These are phyloP conservation scores for Ormyrus labotus DNA, from an alignment of 2,888 invertebrate species.

Conservation along the genomic window DNA sequence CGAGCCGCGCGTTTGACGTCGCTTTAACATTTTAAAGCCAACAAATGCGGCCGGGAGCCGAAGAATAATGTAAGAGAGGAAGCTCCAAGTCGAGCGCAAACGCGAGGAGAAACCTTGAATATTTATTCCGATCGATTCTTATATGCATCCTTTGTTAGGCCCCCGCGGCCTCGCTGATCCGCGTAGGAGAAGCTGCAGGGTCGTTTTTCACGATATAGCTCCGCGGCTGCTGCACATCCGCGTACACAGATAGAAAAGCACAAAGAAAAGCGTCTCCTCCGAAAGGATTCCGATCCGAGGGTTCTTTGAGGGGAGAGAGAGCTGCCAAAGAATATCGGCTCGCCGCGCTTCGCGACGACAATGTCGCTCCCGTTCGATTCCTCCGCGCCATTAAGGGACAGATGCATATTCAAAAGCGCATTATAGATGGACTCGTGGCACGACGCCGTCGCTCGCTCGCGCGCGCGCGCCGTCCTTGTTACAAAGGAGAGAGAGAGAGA, in stretches of 20 bases:
- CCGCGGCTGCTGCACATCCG: background rate
- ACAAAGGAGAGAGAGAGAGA: slow-evolving; percentile 17
- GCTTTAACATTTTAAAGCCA: too few relatives aligned
- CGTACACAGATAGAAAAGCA: background rate
- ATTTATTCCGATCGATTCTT: slow-evolving; percentile 54
- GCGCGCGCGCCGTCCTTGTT: background rate
- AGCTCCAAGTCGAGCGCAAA: background rate
- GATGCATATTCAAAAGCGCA: slow-evolving; percentile 58
- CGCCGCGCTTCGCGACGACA: slow-evolving; percentile 14
- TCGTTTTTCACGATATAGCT: slow-evolving; percentile 25
- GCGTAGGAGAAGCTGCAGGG: slow-evolving; percentile 2
- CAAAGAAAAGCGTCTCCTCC: slow-evolving; percentile 42
- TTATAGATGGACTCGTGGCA: slow-evolving; percentile 50
- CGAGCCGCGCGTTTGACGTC: too few relatives aligned
- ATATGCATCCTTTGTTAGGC: slow-evolving; percentile 35
- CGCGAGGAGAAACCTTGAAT: slow-evolving; percentile 44
- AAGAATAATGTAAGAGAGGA: background rate
- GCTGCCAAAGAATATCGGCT: background rate
- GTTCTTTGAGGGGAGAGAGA: slow-evolving; percentile 9
- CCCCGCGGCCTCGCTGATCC: background rate
- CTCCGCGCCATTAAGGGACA: slow-evolving; percentile 52
- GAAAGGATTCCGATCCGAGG: slow-evolving; percentile 44
- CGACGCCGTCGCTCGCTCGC: background rate
- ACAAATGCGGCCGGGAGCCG: too few relatives aligned
- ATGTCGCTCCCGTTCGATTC: slow-evolving; percentile 36